Percentiles rank a stretch among this genome's conserved stretches.
These are phyloP conservation scores for Macroglossus sobrinus DNA, from an alignment of 2,113 vertebrate species.

Conservation along the genomic window DNA sequence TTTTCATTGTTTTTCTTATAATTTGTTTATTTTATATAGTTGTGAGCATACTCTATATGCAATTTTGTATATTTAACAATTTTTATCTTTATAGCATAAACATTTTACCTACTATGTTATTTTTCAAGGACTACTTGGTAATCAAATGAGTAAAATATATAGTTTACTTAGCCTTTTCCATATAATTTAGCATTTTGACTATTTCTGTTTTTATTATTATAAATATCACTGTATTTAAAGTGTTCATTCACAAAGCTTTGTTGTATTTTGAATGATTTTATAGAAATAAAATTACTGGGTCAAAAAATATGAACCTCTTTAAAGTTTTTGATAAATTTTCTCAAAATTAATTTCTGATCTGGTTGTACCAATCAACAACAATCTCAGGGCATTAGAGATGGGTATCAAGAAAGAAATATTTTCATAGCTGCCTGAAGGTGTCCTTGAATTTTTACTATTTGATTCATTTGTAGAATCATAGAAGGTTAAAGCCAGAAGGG, in stretches of 20 bases:
- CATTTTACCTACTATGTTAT: background rate
- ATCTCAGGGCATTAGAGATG: background rate
- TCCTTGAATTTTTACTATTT: background rate
- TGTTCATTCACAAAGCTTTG: background rate
- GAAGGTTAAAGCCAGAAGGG: background rate
- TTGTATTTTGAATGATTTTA: conserved; percentile 13
- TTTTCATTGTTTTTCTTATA: background rate
- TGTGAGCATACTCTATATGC: background rate
- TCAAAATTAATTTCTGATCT: background rate
- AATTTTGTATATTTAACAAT: background rate
- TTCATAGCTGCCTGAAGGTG: background rate
- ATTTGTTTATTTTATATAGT: background rate
- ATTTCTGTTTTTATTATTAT: conserved; percentile 28
- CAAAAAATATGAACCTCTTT: background rate
- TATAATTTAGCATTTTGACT: background rate
- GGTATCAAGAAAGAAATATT: background rate
- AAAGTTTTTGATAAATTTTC: background rate
- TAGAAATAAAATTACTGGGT: background rate
- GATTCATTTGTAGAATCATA: conserved; percentile 15
- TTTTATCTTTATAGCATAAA: background rate
- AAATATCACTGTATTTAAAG: conserved; percentile 10
- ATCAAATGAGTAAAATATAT: background rate
- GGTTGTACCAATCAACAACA: background rate
- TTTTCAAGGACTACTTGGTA: background rate
- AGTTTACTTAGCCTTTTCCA: background rate